Base-by-base conservation (phyloP, 1,140 invertebrate species). In the Heterodera schachtii region DNA sequence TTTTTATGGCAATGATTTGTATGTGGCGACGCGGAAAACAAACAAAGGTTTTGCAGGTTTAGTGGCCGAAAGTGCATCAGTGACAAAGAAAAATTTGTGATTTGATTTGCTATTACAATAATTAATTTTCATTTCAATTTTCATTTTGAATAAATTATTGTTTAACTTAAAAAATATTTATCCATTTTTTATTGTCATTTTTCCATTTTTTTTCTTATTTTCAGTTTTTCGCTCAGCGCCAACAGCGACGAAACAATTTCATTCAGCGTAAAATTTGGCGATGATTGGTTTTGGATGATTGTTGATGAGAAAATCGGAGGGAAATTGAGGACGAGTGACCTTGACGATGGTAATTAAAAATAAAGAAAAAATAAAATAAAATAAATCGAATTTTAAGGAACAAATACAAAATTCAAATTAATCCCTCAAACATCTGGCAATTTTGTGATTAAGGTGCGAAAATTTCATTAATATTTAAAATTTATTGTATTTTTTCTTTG, bases 231-330 rank as follows among this genome's bases (percentile, higher is more conserved):
- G 57, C 57, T 64, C 57, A 64, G 16, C 16, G 57, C 57, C 57
- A 64, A 64, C 57, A 64, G 11, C 57, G 57, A 64, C 16, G 57
- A 64, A 64, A 64, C 57, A 64, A 64, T 64, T 64, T 64, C 57
- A 3, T 64, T 64, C 57, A 64, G 16, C 16, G 57, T 64, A 64
- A 64, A 64, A 19, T 64, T 64, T 2, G 57, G 13, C 5, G 57
- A 19, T 19, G 57, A 64, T 21, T 64, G 57, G 57, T 11, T 64
- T 11, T 64, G 57, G 57, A 64, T 64, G 57, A 64, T 64, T 64
- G 5, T 64, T 11, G 57, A 64, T 19, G 57, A 64, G 19, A 64
- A 64, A 64, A 64, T 64, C 19, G 57, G 57, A 13, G 57, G 57
- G 19, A 64, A 64, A 64, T 64, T 64, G 16, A 64, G 57, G 4